phyloP scores from a whole-genome alignment of 2,113 vertebrate genomes.

The Dryoscopus gambensis region DNA sequence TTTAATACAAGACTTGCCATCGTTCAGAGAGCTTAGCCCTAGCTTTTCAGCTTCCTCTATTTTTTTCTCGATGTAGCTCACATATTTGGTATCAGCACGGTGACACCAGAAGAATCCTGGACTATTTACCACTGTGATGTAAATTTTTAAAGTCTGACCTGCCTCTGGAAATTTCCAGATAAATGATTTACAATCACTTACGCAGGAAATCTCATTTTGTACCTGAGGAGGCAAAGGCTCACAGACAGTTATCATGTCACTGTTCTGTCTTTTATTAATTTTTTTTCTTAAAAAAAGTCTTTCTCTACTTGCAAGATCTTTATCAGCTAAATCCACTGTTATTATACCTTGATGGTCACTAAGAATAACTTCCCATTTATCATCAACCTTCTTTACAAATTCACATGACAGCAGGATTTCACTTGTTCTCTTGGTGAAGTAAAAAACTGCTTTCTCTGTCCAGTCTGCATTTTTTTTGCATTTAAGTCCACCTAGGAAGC shows the following conservation, averaged over 20 bases:
- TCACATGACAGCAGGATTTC: conserved; percentile 73
- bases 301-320: neutral
- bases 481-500: conserved; percentile 72
- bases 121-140: conserved; percentile 68
- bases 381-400: conserved; percentile 76
- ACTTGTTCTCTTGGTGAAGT: conserved; percentile 72
- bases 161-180: conserved; percentile 66
- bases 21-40: neutral
- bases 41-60: conserved; percentile 67
- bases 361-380: conserved; percentile 84
- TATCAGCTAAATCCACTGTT: conserved; percentile 51
- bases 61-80: conserved; percentile 71
- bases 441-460: conserved; percentile 45
- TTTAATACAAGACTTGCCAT: conserved; percentile 18
- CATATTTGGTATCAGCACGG: conserved; percentile 60
- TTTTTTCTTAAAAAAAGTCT: neutral
- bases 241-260: neutral
- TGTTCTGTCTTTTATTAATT: neutral
- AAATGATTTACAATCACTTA: conserved; percentile 19
- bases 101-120: conserved; percentile 88
- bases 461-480: neutral
- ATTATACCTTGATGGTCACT: conserved; percentile 69
- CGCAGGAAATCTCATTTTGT: neutral
- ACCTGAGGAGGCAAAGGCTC: neutral
- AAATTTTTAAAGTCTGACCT: conserved; percentile 74